Conservation (phyloP, 2,888 invertebrate species). For the Ecliptopera silaceata region DNA sequence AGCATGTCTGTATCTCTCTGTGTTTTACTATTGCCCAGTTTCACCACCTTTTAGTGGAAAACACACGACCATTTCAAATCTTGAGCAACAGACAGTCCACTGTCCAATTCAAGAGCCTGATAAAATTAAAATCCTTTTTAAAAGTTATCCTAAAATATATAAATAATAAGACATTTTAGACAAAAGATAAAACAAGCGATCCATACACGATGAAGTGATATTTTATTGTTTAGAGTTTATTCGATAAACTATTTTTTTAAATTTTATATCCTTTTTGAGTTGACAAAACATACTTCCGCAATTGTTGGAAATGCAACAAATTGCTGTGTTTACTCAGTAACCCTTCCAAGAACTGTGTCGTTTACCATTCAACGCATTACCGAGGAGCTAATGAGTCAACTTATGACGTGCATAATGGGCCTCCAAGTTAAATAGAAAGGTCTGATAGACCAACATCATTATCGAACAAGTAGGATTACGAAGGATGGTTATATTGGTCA, state of each 20-base stretch:
- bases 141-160: too few relatives aligned
- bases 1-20: too few relatives aligned
- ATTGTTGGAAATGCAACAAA: slow-evolving; percentile 15
- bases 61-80: too few relatives aligned
- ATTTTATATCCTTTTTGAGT: neutral
- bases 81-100: too few relatives aligned
- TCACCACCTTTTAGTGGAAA: neutral
- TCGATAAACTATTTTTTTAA: too few relatives aligned
- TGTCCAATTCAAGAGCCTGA: too few relatives aligned
- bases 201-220: too few relatives aligned
- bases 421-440: slow-evolving; percentile 62
- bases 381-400: slow-evolving; percentile 62
- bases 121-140: too few relatives aligned
- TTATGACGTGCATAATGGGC: slow-evolving; percentile 64
- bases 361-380: slow-evolving; percentile 58
- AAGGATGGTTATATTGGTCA: slow-evolving; percentile 1
- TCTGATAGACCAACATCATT: slow-evolving; percentile 42
- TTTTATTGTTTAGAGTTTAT: too few relatives aligned
- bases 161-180: too few relatives aligned
- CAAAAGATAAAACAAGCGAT: too few relatives aligned
- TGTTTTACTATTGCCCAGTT: too few relatives aligned
- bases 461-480: slow-evolving; percentile 7
- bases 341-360: slow-evolving; percentile 62
- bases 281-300: slow-evolving; percentile 15
- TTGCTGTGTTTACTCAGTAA: slow-evolving; percentile 44